A percentile compares a stretch with the other conserved stretches of the same genome.
Evolutionary conservation across 2,797 vertebrate genomes (phyloP).

Genomic region (Eulemur mongoz): DNA sequence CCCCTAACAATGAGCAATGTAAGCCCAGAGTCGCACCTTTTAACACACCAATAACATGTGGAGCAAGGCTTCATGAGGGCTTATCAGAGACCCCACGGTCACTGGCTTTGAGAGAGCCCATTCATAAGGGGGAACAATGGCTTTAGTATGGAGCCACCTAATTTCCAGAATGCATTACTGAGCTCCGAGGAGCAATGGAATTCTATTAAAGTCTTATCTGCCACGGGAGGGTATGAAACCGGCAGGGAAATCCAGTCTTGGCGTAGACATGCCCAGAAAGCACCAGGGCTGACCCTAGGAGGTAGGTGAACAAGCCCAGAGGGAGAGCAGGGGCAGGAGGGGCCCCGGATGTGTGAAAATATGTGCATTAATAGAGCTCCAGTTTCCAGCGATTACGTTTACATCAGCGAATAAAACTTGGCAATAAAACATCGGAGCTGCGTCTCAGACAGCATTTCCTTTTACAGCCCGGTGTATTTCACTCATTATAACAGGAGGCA

Average conservation of each 20-base stretch:
- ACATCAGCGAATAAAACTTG: constrained; percentile 80
- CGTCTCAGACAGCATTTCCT: constrained; percentile 72
- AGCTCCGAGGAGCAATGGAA: constrained; percentile 74
- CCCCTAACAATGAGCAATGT: constrained; percentile 69
- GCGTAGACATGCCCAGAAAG: constrained; percentile 15
- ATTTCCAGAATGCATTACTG: constrained; percentile 73
- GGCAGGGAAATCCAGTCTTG: constrained; percentile 23
- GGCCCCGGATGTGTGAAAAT: constrained; percentile 67
- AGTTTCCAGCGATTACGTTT: constrained; percentile 79
- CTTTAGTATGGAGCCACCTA: constrained; percentile 66
- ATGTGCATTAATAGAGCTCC: constrained; percentile 75
- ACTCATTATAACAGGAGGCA: constrained; percentile 74
- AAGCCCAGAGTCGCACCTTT: constrained; percentile 43
- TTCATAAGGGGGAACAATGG: constrained; percentile 67
- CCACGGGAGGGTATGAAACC: constrained; percentile 63
- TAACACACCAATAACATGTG: constrained; percentile 61
- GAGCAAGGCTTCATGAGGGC: constrained; percentile 50
- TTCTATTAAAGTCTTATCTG: constrained; percentile 80
- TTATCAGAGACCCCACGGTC: constrained; percentile 71
- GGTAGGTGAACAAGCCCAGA: neutral
- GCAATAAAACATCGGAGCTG: constrained; percentile 75
- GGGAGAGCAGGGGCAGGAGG: neutral
- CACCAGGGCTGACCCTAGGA: constrained; percentile 38
- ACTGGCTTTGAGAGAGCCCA: constrained; percentile 60
- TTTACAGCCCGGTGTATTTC: constrained; percentile 80